A percentile compares a stretch with the other conserved stretches of the same genome.
Evolutionary conservation across 1,140 invertebrate species (phyloP).

Genomic region (Pissodes strobi): DNA sequence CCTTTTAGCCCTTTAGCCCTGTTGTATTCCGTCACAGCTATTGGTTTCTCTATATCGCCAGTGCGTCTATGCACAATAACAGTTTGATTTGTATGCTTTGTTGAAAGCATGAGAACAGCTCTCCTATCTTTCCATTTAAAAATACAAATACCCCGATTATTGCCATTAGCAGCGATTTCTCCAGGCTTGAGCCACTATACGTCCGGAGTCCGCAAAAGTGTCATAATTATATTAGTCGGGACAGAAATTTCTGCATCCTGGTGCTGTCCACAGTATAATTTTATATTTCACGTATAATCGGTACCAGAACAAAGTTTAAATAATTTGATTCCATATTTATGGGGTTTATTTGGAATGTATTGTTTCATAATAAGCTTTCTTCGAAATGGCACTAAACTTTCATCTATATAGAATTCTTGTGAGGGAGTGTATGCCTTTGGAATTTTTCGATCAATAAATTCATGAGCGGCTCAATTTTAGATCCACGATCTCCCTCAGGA

Average conservation of each 20-base stretch:
- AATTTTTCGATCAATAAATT: slow-evolving; percentile 30
- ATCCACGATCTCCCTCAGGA: slow-evolving; percentile 32
- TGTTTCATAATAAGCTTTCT: slow-evolving; percentile 53
- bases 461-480: slow-evolving; percentile 41
- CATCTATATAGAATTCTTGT: slow-evolving; percentile 37
- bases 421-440: slow-evolving; percentile 27
- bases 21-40: slow-evolving; percentile 52
- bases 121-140: slow-evolving; percentile 44
- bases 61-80: background rate
- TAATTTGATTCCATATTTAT: slow-evolving; percentile 51
- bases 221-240: slow-evolving; percentile 29
- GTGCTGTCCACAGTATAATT: slow-evolving; percentile 7
- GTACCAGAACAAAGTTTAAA: slow-evolving; percentile 31
- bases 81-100: slow-evolving; percentile 36
- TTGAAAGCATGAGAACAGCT: slow-evolving; percentile 38
- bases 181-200: slow-evolving; percentile 28
- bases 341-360: slow-evolving; percentile 55
- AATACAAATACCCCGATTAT: slow-evolving; percentile 15
- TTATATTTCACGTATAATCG: no score
- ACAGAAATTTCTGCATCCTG: slow-evolving; percentile 6
- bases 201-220: background rate
- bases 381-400: slow-evolving; percentile 51
- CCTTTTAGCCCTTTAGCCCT: slow-evolving; percentile 52
- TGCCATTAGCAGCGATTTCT: slow-evolving; percentile 9
- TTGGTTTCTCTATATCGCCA: slow-evolving; percentile 28